phyloP scores from a whole-genome alignment of 2,113 vertebrate species.

The Lepus timidus region DNA sequence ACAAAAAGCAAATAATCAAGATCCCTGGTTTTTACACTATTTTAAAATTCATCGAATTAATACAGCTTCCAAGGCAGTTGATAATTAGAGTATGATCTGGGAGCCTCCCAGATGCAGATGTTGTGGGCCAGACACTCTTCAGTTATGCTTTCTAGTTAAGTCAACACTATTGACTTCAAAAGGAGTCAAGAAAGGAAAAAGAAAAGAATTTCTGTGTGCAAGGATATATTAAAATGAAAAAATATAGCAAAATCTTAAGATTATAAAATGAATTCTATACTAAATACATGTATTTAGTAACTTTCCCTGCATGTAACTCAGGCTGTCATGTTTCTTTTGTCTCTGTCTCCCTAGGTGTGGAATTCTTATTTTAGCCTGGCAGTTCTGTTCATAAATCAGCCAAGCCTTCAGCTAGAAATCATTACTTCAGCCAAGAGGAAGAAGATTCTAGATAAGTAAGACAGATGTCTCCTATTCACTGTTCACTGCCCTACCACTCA shows the following conservation, averaged over 20 bases:
- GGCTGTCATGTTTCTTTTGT: conserved; percentile 51
- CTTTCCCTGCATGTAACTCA: conserved; percentile 46
- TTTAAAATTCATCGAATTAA: conserved; percentile 62
- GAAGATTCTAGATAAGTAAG: conserved; percentile 98
- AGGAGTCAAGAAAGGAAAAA: conserved; percentile 28
- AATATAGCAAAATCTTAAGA: conserved; percentile 25
- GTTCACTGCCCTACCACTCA: conserved; percentile 52
- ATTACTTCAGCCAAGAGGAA: conserved; percentile 95
- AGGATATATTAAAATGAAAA: conserved; percentile 16
- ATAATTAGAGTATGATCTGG: conserved; percentile 20
- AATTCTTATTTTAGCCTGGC: conserved; percentile 99
- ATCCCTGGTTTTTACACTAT: conserved; percentile 19
- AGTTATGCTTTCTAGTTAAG: conserved; percentile 31
- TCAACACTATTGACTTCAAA: conserved; percentile 45
- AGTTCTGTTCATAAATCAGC: conserved; percentile 98
- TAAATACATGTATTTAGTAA: conserved; percentile 57
- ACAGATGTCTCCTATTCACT: conserved; percentile 60
- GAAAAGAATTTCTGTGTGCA: neutral
- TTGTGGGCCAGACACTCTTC: neutral
- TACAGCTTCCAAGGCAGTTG: conserved; percentile 57
- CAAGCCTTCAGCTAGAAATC: conserved; percentile 96
- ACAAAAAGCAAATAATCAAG: conserved; percentile 6
- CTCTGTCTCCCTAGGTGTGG: conserved; percentile 93
- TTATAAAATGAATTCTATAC: conserved; percentile 20
- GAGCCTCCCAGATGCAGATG: neutral